Base-by-base conservation (phyloP, 2,797 vertebrate genomes). In the Leptodactylus fallax region DNA sequence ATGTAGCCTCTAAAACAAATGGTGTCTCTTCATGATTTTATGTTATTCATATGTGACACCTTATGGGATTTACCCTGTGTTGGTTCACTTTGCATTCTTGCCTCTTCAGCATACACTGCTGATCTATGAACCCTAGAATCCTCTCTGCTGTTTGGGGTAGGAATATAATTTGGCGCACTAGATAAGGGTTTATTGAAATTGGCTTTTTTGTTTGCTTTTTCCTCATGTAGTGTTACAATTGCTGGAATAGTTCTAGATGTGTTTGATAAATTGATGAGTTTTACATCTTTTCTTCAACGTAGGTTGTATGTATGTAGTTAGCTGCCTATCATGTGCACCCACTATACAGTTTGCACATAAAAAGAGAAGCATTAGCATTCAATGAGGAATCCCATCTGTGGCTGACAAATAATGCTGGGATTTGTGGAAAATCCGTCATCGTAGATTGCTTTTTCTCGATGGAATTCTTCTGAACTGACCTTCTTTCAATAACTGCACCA, bases 1-100 rank as follows among this genome's bases (percentile, higher is more conserved):
- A 89, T 92, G 89, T 88, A 90, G 81, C 89, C 90, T 78, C 85
- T 81, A 51, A 89, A 92, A 91, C 92, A 93, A 93, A 93, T 93
- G 90, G 91, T 89, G 88, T 91, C 71, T 87, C 90, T 91, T 90
- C 87, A 91, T 92, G 90, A 91, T 91, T 91, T 90, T 87, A 91
- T 92, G 90, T 91, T 91, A 91, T 87, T 87, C 90, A 87, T 90
- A 90, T 89, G 92, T 92, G 89, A 91, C 90, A 90, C 91, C 89
- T 92, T 87, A 90, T 92, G 89, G 78, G 90, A 92, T 92, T 93
- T 94, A 89, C 79, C 88, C 85, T 90, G 85, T 87, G 84, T 90
- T 89, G 93, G 88, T 78, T 91, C 90, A 81, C 91, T 92, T 63
- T 36, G 85, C 86, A 90, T 91, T 90, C 92, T 92, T 91, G 92